Percentiles rank a stretch among this genome's conserved stretches.
Conservation (phyloP, 2,113 vertebrate species). For the Ptychochromis oligacanthus region DNA sequence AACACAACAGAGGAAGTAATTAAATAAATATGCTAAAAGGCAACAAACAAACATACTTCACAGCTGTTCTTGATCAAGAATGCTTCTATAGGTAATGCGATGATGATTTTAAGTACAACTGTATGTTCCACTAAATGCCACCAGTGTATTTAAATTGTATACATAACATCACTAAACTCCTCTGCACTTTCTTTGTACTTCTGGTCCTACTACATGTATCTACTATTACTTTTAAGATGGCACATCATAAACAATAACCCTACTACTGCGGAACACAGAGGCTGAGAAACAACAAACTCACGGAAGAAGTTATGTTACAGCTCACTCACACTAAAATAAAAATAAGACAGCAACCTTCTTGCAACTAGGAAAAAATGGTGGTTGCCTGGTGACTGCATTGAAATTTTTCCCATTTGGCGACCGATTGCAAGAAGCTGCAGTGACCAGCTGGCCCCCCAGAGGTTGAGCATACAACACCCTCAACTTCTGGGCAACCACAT, state of each 20-base stretch:
- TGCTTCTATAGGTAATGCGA: not conserved
- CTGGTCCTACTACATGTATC: not conserved
- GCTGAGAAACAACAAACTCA: not conserved
- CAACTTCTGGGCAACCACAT: no score
- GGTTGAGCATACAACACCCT: no score
- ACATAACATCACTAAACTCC: not conserved
- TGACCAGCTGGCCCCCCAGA: no score
- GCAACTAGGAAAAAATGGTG: not conserved
- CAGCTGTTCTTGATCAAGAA: not conserved
- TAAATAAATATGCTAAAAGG: not conserved
- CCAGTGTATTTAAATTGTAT: not conserved
- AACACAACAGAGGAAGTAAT: slow-evolving; percentile 7
- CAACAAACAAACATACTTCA: not conserved
- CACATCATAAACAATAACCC: not conserved
- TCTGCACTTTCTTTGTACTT: not conserved
- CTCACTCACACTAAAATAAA: not conserved
- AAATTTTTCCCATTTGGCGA: not conserved
- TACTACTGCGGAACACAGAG: not conserved
- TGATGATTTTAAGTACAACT: not conserved
- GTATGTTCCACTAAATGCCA: not conserved
- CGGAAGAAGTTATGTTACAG: not conserved
- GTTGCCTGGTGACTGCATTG: not conserved
- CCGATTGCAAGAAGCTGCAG: no score
- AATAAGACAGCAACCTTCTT: not conserved
- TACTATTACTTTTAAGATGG: not conserved